phyloP scores from a whole-genome alignment of 1,140 invertebrate species.

The Conus betulinus region DNA sequence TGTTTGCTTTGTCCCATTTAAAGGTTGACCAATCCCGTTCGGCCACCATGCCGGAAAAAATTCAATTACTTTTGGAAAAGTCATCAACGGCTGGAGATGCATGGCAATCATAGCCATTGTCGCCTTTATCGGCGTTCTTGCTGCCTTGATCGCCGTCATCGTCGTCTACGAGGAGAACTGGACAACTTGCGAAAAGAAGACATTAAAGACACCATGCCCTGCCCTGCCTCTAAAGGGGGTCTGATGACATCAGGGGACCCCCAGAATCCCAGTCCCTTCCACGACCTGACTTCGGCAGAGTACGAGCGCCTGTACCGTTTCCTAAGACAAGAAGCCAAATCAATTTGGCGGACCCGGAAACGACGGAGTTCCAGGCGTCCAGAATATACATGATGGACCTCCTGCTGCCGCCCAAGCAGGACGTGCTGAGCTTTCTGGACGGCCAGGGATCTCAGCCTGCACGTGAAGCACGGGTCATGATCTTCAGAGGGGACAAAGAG shows the following conservation, averaged over 20 bases:
- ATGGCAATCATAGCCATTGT: neutral
- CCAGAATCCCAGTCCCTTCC: conserved; percentile 49
- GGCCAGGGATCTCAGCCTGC: conserved; percentile 44
- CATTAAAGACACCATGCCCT: neutral
- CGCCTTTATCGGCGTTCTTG: neutral
- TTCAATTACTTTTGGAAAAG: neutral
- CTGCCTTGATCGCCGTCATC: conserved; percentile 6
- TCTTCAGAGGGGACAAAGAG: conserved; percentile 52
- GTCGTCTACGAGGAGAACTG: neutral
- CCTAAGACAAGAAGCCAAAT: conserved; percentile 29
- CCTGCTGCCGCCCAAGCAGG: conserved; percentile 51
- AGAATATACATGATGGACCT: conserved; percentile 61
- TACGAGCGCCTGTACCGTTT: conserved; percentile 40
- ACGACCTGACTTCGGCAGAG: conserved; percentile 49
- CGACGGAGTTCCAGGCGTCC: conserved; percentile 42
- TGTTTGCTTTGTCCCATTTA: too few relatives aligned
- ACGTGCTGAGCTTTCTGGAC: conserved; percentile 56
- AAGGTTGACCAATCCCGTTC: too few relatives aligned
- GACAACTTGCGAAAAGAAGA: neutral
- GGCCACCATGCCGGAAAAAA: too few relatives aligned
- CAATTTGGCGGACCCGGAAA: conserved; percentile 41
- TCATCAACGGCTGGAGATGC: conserved; percentile 31
- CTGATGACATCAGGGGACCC: conserved; percentile 19
- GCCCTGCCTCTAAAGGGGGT: conserved; percentile 1
- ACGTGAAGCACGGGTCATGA: conserved; percentile 55